Conservation (phyloP, 1,140 invertebrate genomes). For the Orussus abietinus region DNA sequence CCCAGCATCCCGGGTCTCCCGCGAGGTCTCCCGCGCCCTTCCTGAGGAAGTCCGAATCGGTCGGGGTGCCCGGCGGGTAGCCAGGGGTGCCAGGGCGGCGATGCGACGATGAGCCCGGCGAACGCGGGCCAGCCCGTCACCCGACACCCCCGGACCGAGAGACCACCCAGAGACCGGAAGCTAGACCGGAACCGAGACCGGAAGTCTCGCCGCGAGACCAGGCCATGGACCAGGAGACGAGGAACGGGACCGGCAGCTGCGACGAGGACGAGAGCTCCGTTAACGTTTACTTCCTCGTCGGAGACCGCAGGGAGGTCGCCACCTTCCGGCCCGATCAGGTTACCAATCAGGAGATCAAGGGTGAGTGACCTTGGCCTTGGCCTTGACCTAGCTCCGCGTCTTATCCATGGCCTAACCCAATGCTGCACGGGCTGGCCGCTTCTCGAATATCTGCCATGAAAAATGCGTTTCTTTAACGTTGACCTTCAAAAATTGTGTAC, state of each 20-base stretch:
- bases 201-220: too few species aligned
- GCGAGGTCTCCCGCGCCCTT: too few species aligned
- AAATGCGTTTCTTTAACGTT: too few species aligned
- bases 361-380: too few species aligned
- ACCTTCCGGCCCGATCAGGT: conserved; percentile 52
- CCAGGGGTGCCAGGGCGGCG: conserved; percentile 37
- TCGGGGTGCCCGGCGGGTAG: conserved; percentile 30
- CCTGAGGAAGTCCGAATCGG: too few species aligned
- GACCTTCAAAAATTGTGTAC: too few species aligned
- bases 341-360: conserved; percentile 48
- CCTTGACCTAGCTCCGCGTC: too few species aligned
- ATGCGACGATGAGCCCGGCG: conserved; percentile 51
- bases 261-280: conserved; percentile 39
- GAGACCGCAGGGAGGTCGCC: conserved; percentile 53
- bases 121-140: conserved; percentile 40
- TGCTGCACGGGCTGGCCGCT: too few species aligned
- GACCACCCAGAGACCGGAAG: too few species aligned
- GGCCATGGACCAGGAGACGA: conserved; percentile 49
- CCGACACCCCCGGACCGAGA: conserved; percentile 32
- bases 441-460: too few species aligned
- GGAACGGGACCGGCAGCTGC: conserved; percentile 40
- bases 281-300: conserved; percentile 54
- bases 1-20: background rate
- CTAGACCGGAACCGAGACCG: too few species aligned
- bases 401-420: too few species aligned